Conservation (phyloP, 2,888 invertebrate species). For the Unio delphinus region DNA sequence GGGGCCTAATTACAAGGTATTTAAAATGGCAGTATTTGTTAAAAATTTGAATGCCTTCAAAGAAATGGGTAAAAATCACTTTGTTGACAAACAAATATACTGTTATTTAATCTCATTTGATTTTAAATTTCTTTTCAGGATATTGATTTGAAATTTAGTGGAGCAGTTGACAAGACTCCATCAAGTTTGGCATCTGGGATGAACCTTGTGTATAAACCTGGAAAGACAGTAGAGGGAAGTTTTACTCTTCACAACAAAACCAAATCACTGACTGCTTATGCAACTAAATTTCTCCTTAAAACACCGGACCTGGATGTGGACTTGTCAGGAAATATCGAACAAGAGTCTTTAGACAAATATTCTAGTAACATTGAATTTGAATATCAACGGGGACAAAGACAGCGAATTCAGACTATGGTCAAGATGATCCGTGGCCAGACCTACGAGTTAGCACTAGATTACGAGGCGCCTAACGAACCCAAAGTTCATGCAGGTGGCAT, state of each 20-base stretch:
- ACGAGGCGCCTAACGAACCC: conserved; percentile 22
- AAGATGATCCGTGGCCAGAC: conserved; percentile 24
- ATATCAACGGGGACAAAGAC: conserved; percentile 28
- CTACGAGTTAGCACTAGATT: conserved; percentile 26
- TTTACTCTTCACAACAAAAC: conserved; percentile 27
- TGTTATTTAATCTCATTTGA: not conserved
- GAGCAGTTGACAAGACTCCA: conserved; percentile 34
- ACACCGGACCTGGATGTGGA: conserved; percentile 27
- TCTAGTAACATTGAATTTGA: conserved; percentile 34
- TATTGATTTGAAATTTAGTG: conserved; percentile 31
- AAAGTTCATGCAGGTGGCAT: conserved; percentile 18
- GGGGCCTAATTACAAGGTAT: too few species aligned
- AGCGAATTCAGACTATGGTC: conserved; percentile 23
- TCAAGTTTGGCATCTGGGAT: conserved; percentile 27
- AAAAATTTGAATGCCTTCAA: too few species aligned
- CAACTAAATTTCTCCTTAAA: conserved; percentile 15
- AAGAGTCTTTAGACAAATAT: conserved; percentile 29
- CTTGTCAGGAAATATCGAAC: conserved; percentile 29
- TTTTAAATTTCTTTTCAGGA: conserved; percentile 27
- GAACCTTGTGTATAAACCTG: conserved; percentile 34
- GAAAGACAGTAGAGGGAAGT: conserved; percentile 23
- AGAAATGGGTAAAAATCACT: too few species aligned
- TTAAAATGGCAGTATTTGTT: too few species aligned
- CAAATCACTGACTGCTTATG: conserved; percentile 16
- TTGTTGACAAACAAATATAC: not conserved